phyloP scores from a whole-genome alignment of 2,888 invertebrate genomes.

The Linyphia triangularis region DNA sequence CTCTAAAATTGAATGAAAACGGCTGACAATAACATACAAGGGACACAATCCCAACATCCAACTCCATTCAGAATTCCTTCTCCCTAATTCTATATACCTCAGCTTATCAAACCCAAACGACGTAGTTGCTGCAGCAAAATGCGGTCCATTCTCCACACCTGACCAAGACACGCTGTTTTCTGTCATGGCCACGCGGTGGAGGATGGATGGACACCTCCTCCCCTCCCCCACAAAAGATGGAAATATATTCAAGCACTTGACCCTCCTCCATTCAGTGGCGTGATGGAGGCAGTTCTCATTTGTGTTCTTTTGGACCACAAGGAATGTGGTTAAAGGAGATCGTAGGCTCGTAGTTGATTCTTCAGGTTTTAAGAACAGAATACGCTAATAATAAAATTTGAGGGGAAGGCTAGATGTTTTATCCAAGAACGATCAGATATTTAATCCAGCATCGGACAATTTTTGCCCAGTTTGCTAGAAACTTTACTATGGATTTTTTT shows the following conservation, averaged over 20 bases:
- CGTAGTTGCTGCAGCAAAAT: background rate
- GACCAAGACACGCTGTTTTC: slow-evolving; percentile 44
- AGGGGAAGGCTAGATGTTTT: too few species aligned
- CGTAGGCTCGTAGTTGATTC: too few species aligned
- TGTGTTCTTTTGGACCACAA: too few species aligned
- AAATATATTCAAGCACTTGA: background rate
- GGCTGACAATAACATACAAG: background rate
- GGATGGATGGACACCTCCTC: slow-evolving; percentile 19
- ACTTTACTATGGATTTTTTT: too few species aligned
- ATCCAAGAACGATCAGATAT: too few species aligned
- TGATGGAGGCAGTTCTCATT: background rate
- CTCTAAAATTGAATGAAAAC: background rate
- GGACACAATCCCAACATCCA: background rate
- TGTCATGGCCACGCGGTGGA: slow-evolving; percentile 27
- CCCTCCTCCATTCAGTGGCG: background rate
- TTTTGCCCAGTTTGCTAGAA: too few species aligned
- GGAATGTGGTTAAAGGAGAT: too few species aligned
- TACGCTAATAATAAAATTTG: too few species aligned
- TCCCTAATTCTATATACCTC: background rate
- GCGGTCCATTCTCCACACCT: slow-evolving; percentile 32
- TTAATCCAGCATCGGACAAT: too few species aligned
- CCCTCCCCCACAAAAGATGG: background rate
- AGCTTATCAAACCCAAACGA: background rate
- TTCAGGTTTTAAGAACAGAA: too few species aligned
- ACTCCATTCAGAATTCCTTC: background rate